phyloP scores from a whole-genome alignment of 2,113 vertebrate species.

The Sylvietta virens region DNA sequence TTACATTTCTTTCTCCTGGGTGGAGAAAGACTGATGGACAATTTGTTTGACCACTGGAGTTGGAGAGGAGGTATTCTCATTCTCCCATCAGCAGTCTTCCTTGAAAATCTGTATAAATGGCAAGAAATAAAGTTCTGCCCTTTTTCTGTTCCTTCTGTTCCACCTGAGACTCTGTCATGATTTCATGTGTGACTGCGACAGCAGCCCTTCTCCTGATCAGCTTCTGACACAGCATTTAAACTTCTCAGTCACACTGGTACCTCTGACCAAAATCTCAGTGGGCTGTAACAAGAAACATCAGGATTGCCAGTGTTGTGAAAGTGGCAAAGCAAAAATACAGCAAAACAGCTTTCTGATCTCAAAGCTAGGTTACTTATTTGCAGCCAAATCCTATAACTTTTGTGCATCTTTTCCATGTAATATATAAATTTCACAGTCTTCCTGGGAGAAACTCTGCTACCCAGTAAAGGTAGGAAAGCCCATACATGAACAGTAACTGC shows the following conservation, averaged over 20 bases:
- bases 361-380: neutral
- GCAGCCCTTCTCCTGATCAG: neutral
- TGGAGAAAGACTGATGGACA: too few species aligned
- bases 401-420: neutral
- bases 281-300: neutral
- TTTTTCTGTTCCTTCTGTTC: too few species aligned
- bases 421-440: neutral
- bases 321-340: neutral
- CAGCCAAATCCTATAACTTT: neutral
- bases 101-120: too few species aligned
- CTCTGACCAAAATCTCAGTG: neutral
- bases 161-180: too few species aligned
- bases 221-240: neutral
- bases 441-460: neutral
- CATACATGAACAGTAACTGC: neutral
- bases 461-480: neutral
- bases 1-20: too few species aligned
- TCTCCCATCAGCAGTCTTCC: too few species aligned
- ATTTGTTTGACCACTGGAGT: too few species aligned
- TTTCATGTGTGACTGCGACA: too few species aligned
- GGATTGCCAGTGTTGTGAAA: neutral
- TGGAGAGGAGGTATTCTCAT: too few species aligned
- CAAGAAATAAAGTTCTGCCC: too few species aligned
- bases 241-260: neutral
- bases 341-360: neutral